These are phyloP conservation scores for Aphelinus certus DNA, from an alignment of 1,140 invertebrate genomes.

Conservation along the genomic window DNA sequence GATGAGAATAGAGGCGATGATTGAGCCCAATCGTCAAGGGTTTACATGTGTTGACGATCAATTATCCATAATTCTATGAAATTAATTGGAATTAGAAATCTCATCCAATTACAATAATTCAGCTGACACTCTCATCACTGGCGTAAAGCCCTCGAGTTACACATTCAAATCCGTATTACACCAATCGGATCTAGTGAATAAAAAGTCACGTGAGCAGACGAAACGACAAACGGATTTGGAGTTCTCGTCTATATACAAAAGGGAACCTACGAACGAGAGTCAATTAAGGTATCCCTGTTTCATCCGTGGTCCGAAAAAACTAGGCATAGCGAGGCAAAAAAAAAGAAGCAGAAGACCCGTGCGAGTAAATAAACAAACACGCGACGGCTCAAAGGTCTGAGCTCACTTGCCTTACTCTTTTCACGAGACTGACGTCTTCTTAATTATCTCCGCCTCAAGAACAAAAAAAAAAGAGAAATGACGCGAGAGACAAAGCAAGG, in stretches of 20 bases:
- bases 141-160: no score
- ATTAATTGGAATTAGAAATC: no score
- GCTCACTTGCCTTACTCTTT: no score
- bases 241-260: neutral
- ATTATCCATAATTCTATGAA: no score
- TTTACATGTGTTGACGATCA: neutral
- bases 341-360: constrained; percentile 5
- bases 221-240: no score
- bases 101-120: no score
- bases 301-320: constrained; percentile 7
- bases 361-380: constrained; percentile 6
- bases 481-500: neutral
- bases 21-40: no score
- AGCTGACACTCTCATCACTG: no score
- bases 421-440: neutral
- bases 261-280: neutral
- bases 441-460: constrained; percentile 7
- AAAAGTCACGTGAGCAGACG: no score
- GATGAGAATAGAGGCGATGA: no score
- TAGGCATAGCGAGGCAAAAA: neutral
- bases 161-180: no score
- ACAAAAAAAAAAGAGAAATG: neutral
- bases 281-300: constrained; percentile 16
- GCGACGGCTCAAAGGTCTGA: neutral
- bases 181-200: no score